phyloP scores from a whole-genome alignment of 2,113 vertebrate species.

The Scartelaos histophorus region DNA sequence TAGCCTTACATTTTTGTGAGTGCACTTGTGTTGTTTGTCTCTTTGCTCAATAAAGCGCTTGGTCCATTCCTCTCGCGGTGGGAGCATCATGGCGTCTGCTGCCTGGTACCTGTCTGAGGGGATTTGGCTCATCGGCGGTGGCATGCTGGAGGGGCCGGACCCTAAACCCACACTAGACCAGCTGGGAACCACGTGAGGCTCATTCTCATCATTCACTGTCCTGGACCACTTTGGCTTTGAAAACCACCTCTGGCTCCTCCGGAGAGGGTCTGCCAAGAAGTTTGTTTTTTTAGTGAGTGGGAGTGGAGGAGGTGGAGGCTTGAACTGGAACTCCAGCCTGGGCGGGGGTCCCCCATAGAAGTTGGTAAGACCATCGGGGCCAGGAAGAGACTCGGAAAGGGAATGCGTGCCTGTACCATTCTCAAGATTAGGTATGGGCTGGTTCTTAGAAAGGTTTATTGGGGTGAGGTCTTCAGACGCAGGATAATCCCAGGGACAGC shows the following conservation, averaged over 20 bases:
- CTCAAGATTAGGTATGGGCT: constrained; percentile 48
- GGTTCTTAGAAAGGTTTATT: constrained; percentile 71
- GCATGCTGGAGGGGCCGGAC: constrained; percentile 79
- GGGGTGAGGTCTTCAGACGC: constrained; percentile 62
- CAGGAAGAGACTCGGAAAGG: constrained; percentile 71
- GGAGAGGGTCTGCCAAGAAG: constrained; percentile 52
- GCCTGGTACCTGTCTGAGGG: constrained; percentile 84
- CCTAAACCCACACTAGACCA: constrained; percentile 69
- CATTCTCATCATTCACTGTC: constrained; percentile 74
- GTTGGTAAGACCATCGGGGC: constrained; percentile 60
- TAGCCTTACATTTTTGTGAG: constrained; percentile 80
- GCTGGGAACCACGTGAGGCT: constrained; percentile 74
- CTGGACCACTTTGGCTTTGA: constrained; percentile 87
- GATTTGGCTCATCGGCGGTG: constrained; percentile 87
- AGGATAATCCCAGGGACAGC: constrained; percentile 81
- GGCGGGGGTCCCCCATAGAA: constrained; percentile 78
- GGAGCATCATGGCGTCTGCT: constrained; percentile 76
- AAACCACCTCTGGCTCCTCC: constrained; percentile 81
- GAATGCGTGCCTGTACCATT: constrained; percentile 54
- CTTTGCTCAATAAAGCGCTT: constrained; percentile 81
- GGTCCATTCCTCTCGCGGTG: constrained; percentile 82
- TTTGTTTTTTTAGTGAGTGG: constrained; percentile 72
- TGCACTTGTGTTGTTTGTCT: constrained; percentile 78
- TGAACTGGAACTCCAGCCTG: constrained; percentile 77
- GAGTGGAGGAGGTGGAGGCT: constrained; percentile 75